Percentiles rank a stretch among this genome's conserved stretches.
Evolutionary conservation across 2,797 vertebrate genomes (phyloP).

Genomic region (Phrynocephalus forsythii): DNA sequence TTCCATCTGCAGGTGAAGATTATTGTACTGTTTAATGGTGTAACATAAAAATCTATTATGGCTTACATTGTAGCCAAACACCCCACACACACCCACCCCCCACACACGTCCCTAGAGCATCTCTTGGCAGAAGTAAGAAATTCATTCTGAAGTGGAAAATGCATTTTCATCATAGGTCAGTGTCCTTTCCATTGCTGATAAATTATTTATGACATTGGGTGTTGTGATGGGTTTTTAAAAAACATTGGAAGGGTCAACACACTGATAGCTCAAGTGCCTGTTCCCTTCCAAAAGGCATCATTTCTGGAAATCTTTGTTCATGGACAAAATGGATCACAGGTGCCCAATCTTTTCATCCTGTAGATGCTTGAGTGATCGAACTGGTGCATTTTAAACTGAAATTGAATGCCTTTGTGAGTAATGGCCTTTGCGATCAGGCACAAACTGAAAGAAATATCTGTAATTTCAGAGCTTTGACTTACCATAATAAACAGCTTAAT

Average conservation of each 20-base stretch:
- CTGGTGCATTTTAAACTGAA: background rate
- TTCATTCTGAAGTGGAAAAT: slow-evolving; percentile 13
- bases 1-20: slow-evolving; percentile 7
- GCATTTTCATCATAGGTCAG: slow-evolving; percentile 30
- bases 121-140: slow-evolving; percentile 5
- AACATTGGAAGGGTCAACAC: slow-evolving; percentile 15
- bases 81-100: background rate
- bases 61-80: background rate
- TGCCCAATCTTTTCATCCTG: background rate
- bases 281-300: slow-evolving; percentile 17
- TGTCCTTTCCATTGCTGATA: slow-evolving; percentile 22
- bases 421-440: background rate
- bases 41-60: background rate
- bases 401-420: slow-evolving; percentile 34
- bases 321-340: background rate
- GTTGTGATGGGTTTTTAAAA: background rate
- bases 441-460: slow-evolving; percentile 19
- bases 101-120: background rate
- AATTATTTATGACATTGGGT: slow-evolving; percentile 5
- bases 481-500: background rate
- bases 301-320: slow-evolving; percentile 10
- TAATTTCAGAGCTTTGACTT: background rate
- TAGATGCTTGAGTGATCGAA: background rate
- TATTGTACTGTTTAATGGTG: background rate
- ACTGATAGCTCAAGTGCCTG: background rate